A percentile compares a stretch with the other conserved stretches of the same genome.
Conservation (phyloP, 2,113 vertebrate genomes). For the Zapornia atra region DNA sequence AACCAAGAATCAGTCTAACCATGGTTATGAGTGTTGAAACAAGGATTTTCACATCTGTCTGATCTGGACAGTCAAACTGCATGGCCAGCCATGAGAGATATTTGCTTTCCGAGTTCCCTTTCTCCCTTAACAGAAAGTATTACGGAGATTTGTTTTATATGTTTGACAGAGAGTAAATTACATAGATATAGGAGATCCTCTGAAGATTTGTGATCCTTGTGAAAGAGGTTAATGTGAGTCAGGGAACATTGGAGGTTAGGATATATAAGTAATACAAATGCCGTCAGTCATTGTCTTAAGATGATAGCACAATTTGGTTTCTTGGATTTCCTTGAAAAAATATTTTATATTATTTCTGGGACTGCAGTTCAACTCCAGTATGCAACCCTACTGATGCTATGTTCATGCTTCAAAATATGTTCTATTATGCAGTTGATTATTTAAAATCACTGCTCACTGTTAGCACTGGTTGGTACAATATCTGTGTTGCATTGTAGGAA, state of each 20-base stretch:
- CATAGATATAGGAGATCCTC: conserved; percentile 65
- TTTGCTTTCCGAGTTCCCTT: conserved; percentile 65
- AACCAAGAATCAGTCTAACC: conserved; percentile 55
- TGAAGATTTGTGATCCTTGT: conserved; percentile 68
- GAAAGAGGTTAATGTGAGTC: conserved; percentile 68
- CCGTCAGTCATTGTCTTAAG: conserved; percentile 38
- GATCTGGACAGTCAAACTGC: conserved; percentile 72
- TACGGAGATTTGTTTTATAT: conserved; percentile 69
- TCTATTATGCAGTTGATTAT: background rate
- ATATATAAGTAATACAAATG: conserved; percentile 58
- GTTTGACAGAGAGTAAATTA: conserved; percentile 77
- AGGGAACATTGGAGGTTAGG: conserved; percentile 37
- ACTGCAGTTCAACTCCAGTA: conserved; percentile 2
- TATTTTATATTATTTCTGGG: conserved; percentile 17
- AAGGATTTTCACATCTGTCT: conserved; percentile 76
- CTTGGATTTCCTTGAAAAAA: conserved; percentile 6
- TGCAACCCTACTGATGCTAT: background rate
- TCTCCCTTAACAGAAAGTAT: conserved; percentile 58
- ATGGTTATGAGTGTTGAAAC: conserved; percentile 74
- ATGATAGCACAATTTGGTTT: conserved; percentile 17
- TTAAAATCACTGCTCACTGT: background rate
- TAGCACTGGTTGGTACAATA: background rate
- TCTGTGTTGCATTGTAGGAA: background rate
- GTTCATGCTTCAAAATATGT: background rate
- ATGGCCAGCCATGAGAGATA: conserved; percentile 46